Evolutionary conservation across 1,140 invertebrate genomes (phyloP).

Genomic region (Nephotettix cincticeps): DNA sequence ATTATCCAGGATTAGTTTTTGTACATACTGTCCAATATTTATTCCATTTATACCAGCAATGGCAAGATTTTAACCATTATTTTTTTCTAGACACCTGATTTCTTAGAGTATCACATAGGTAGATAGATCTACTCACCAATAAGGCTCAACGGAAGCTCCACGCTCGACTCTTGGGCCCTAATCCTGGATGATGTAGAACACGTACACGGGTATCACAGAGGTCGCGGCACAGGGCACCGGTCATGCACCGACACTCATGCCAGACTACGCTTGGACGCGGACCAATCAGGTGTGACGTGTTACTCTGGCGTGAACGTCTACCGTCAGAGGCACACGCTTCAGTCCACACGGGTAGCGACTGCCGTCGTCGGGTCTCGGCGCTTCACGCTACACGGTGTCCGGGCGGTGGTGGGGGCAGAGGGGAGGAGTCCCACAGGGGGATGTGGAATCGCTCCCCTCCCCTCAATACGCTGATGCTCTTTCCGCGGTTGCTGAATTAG

Average conservation of each 20-base stretch:
- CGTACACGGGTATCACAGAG: not conserved
- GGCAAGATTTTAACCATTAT: too few species aligned
- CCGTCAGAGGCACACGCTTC: not conserved
- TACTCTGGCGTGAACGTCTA: too few species aligned
- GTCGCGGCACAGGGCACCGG: too few species aligned
- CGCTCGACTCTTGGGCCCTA: constrained; percentile 15
- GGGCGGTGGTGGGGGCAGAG: not conserved
- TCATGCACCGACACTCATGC: not conserved
- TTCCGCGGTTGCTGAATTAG: not conserved
- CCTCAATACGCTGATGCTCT: not conserved
- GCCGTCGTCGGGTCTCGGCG: not conserved
- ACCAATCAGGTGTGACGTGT: not conserved
- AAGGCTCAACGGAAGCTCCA: constrained; percentile 14
- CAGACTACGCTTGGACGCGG: not conserved
- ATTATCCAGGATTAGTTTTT: too few species aligned
- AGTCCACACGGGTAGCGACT: constrained; percentile 7
- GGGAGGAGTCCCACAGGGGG: not conserved
- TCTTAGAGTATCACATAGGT: too few species aligned
- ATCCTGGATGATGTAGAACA: constrained; percentile 4
- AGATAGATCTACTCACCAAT: constrained; percentile 15
- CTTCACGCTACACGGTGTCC: not conserved
- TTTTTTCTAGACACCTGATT: too few species aligned
- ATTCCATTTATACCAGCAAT: too few species aligned
- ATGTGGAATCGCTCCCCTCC: not conserved
- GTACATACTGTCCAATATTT: too few species aligned